Base-by-base conservation (phyloP, 2,113 vertebrate species). In the Antechinus stuartii region DNA sequence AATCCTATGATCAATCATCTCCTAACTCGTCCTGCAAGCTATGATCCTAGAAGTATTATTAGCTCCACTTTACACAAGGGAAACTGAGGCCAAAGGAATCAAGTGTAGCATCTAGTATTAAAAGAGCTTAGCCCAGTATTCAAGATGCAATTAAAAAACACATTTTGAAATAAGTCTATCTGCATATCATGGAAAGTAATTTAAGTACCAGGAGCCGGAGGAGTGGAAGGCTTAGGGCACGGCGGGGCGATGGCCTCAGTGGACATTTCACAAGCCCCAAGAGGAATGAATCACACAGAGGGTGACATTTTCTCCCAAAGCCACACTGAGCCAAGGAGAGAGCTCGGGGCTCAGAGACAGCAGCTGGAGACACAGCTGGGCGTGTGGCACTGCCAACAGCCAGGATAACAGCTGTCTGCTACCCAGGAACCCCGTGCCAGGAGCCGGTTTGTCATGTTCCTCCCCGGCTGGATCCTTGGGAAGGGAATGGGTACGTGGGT, bases 301-400 rank as follows among this genome's bases (percentile, higher is more conserved):
- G 47, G 91, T 16, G 46, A 25, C 24, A 47, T n/a, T 76, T 91
- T 89, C 57, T 30, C 46, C 54, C 22, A 47, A 42, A 10, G 4
- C 27, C 23, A 90, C 5, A 68, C 25, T 30, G 25, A 49, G 94
- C 9, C 50, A 90, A 52, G 54, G 26, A 61, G 10, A 54, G 42
- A 25, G 68, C 35, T 42, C 68, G 61, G 68, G 93, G 50, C 27
- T 25, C 30, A 54, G 50, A 27, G n/a, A 9, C 9, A n/a, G 30
- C 7, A 46, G 55, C 23, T 2, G 0, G n/a, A 30, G 89, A 47
- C 24, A 30, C 35, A 46, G 9, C 61, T 27, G 19, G 0, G 10
- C 4, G 19, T 84, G 68, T 26, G 11, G 89, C 35, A 49, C 53
- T 0, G 91, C 52, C 93, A 46, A 54, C 93, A 27, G 68, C 22